A percentile compares a stretch with the other conserved stretches of the same genome.
Evolutionary conservation across 2,113 vertebrate species (phyloP).

Genomic region (Sula dactylatra): DNA sequence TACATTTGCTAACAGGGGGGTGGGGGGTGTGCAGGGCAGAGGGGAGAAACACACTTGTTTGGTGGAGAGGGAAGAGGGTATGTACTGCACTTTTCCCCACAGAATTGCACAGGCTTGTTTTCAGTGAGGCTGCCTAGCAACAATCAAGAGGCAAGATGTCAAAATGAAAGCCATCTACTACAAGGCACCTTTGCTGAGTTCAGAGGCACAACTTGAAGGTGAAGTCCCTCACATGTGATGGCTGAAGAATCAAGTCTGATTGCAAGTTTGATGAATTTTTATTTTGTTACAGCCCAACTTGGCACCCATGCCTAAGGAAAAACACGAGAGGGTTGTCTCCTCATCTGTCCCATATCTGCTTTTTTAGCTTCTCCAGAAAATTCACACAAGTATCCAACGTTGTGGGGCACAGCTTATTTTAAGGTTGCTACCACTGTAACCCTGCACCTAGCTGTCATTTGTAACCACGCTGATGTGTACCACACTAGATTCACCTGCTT

Average conservation of each 20-base stretch:
- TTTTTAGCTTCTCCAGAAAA: not conserved
- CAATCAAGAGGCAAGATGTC: accelerated
- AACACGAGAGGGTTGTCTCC: not conserved
- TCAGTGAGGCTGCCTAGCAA: not conserved
- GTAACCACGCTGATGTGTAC: not conserved
- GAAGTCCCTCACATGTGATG: accelerated
- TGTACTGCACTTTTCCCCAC: not conserved
- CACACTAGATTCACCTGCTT: conserved; percentile 49
- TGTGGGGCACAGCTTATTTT: accelerated
- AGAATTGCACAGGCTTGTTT: not conserved
- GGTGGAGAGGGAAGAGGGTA: not conserved
- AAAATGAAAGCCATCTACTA: not conserved
- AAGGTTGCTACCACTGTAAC: not conserved
- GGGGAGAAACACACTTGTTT: no score
- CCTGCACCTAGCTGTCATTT: not conserved
- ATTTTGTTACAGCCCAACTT: not conserved
- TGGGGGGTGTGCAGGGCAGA: no score
- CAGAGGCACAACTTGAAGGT: not conserved
- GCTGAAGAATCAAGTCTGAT: not conserved
- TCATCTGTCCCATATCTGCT: not conserved
- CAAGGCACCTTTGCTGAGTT: not conserved
- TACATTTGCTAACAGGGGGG: not conserved
- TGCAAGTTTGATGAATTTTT: accelerated
- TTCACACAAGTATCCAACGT: accelerated
- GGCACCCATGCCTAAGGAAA: no score